Percentiles rank a stretch among this genome's conserved stretches.
phyloP scores from a whole-genome alignment of 53 echinoderm and acorn worm species.

The Temnopleurus reevesii region DNA sequence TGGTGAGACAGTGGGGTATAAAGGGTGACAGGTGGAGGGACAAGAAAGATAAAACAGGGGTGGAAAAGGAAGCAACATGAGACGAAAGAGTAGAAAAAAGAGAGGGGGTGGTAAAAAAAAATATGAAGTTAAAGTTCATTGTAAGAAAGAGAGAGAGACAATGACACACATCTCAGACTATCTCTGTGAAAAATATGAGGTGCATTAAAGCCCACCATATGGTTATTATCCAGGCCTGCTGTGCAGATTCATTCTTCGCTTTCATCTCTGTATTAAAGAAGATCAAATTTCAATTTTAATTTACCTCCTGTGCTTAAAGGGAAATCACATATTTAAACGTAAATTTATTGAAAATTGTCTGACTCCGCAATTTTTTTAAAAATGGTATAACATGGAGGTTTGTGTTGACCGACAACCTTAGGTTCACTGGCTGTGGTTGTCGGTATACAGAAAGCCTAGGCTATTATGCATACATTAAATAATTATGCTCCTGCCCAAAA shows the following conservation, averaged over 20 bases:
- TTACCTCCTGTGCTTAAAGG: background rate
- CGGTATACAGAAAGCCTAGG: too few species aligned
- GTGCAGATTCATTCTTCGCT: background rate
- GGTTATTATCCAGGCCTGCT: background rate
- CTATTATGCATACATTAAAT: too few species aligned
- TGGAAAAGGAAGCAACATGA: background rate
- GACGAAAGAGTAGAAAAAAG: background rate
- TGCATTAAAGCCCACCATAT: background rate
- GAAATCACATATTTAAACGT: too few species aligned
- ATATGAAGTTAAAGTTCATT: background rate
- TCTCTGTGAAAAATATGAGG: background rate
- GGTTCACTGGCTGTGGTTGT: too few species aligned
- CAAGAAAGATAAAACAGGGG: background rate
- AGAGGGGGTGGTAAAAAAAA: background rate
- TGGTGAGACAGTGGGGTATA: too few species aligned
- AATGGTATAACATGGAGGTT: too few species aligned
- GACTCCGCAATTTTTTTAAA: too few species aligned
- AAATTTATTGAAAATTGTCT: too few species aligned
- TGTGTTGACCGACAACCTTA: too few species aligned
- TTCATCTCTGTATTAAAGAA: background rate
- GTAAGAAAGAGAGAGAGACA: background rate
- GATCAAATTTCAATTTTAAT: constrained; percentile 11
- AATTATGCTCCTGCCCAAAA: too few species aligned
- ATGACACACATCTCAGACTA: background rate
- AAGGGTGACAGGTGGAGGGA: too few species aligned